phyloP scores from a whole-genome alignment of 1,140 invertebrate species.

The Euborellia annulipes region DNA sequence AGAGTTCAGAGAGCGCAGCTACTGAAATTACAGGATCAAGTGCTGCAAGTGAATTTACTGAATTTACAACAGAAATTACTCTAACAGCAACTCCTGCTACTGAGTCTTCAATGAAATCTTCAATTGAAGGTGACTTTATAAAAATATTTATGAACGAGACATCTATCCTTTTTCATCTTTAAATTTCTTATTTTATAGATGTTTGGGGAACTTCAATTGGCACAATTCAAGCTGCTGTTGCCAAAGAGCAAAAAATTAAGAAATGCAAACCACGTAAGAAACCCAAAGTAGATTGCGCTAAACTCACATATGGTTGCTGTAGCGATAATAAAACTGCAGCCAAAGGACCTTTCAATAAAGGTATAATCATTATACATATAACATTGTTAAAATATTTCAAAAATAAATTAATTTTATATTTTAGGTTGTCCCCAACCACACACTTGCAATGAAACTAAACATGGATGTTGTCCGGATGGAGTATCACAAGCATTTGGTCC shows the following conservation, averaged over 20 bases:
- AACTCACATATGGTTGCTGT: conserved; percentile 73
- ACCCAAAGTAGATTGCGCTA: conserved; percentile 42
- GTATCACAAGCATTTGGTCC: conserved; percentile 63
- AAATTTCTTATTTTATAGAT: no score
- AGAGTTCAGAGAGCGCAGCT: conserved; percentile 5
- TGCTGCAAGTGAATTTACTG: conserved; percentile 6
- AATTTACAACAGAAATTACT: conserved; percentile 8
- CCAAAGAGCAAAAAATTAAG: conserved; percentile 28
- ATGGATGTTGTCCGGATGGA: conserved; percentile 79
- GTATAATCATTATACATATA: conserved; percentile 20
- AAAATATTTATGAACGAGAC: no score
- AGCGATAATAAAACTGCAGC: conserved; percentile 68
- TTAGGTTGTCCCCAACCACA: conserved; percentile 48
- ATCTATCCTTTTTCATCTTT: no score
- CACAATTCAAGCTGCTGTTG: conserved; percentile 30
- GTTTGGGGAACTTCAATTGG: conserved; percentile 22
- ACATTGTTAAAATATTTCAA: not conserved
- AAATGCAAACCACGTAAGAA: conserved; percentile 39
- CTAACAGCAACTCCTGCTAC: conserved; percentile 6
- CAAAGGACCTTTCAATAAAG: conserved; percentile 69
- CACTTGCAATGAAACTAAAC: conserved; percentile 65
- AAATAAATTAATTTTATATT: conserved; percentile 1
- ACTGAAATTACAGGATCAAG: conserved; percentile 11
- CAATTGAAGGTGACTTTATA: no score
- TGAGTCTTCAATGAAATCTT: conserved; percentile 2